Evolutionary conservation across 2,888 invertebrate species (phyloP).

Genomic region (Vanessa cardui): DNA sequence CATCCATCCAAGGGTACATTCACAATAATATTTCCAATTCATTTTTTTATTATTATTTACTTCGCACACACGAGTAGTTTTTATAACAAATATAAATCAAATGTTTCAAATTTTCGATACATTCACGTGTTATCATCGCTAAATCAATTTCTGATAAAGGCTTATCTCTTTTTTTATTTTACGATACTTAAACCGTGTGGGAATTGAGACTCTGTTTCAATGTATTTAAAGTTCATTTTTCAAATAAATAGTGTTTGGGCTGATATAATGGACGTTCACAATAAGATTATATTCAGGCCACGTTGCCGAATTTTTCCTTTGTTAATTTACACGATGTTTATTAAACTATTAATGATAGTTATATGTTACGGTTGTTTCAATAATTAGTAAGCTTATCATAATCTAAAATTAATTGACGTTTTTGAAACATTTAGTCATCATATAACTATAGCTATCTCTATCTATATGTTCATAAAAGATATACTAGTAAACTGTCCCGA

Average conservation of each 20-base stretch:
- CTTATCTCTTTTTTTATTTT: neutral
- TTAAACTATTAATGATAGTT: too few species aligned
- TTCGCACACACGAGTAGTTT: conserved; percentile 19
- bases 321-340: too few species aligned
- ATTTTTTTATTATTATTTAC: conserved; percentile 43
- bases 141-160: conserved; percentile 8
- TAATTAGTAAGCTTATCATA: too few species aligned
- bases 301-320: neutral
- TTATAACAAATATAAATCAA: conserved; percentile 15
- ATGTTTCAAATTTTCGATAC: conserved; percentile 6
- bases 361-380: too few species aligned
- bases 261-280: too few species aligned
- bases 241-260: too few species aligned
- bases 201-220: neutral
- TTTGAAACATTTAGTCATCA: too few species aligned
- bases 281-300: neutral
- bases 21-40: conserved; percentile 61
- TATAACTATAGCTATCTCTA: too few species aligned
- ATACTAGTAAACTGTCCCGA: too few species aligned
- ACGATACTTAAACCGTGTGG: neutral
- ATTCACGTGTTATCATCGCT: conserved; percentile 1
- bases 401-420: too few species aligned
- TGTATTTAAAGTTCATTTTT: neutral
- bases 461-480: too few species aligned
- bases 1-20: conserved; percentile 62